Conservation (phyloP, 2,888 invertebrate genomes). For the Linyphia triangularis region DNA sequence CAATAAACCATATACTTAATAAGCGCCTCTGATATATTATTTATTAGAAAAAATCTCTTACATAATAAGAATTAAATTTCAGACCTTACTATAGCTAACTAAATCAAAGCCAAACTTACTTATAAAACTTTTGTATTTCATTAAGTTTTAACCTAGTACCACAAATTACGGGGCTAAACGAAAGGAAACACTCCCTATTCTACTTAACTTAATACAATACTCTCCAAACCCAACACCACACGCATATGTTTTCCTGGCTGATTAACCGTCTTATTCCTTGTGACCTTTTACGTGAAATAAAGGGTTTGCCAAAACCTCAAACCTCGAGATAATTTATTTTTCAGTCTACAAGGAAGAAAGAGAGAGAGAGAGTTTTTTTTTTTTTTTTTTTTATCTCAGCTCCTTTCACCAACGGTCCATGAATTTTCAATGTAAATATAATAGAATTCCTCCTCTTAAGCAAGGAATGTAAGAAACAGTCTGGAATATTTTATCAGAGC, state of each 20-base stretch:
- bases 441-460: slow-evolving; percentile 30
- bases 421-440: slow-evolving; percentile 63
- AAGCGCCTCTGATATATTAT: no score
- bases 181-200: neutral
- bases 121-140: neutral
- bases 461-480: neutral
- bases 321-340: neutral
- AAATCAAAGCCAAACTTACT: neutral
- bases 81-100: neutral
- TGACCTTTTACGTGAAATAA: neutral
- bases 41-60: no score
- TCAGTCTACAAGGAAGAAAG: neutral
- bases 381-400: neutral
- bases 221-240: no score
- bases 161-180: neutral
- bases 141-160: neutral
- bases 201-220: neutral
- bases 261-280: neutral
- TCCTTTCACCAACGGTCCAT: neutral
- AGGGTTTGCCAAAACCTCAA: neutral
- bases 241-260: neutral
- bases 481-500: slow-evolving; percentile 48
- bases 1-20: no score
- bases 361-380: neutral
- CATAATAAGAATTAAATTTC: neutral